Conservation (phyloP, 2,797 vertebrate species). For the Tangara arthus region DNA sequence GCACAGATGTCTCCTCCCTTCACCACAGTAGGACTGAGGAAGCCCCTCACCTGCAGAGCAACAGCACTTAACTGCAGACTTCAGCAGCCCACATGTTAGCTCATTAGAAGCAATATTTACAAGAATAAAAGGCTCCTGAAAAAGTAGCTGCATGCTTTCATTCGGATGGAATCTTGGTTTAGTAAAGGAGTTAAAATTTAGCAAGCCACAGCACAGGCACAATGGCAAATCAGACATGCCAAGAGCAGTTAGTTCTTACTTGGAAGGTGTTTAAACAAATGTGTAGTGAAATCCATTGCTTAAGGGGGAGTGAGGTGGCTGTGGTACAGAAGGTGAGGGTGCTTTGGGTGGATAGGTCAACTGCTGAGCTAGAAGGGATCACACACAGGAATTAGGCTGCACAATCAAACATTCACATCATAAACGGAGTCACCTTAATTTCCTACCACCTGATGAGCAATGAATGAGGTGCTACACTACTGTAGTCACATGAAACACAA, state of each 20-base stretch:
- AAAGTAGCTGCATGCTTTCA: conserved; percentile 17
- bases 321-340: conserved; percentile 81
- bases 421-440: conserved; percentile 12
- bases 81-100: neutral
- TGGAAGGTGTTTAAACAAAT: conserved; percentile 90
- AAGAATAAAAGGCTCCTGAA: neutral
- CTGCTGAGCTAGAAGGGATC: conserved; percentile 84
- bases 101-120: neutral
- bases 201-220: conserved; percentile 54
- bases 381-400: conserved; percentile 75
- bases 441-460: conserved; percentile 20
- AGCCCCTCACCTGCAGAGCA: neutral
- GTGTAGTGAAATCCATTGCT: conserved; percentile 99
- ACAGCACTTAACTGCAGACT: neutral
- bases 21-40: neutral
- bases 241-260: conserved; percentile 88
- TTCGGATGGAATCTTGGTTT: neutral
- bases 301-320: conserved; percentile 85
- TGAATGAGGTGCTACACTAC: neutral
- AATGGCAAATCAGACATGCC: conserved; percentile 45
- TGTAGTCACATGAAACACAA: neutral
- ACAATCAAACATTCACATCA: conserved; percentile 53
- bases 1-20: neutral
- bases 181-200: conserved; percentile 7
- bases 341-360: conserved; percentile 82